Conservation (phyloP, 2,888 invertebrate species). For the Dynastes tityus region DNA sequence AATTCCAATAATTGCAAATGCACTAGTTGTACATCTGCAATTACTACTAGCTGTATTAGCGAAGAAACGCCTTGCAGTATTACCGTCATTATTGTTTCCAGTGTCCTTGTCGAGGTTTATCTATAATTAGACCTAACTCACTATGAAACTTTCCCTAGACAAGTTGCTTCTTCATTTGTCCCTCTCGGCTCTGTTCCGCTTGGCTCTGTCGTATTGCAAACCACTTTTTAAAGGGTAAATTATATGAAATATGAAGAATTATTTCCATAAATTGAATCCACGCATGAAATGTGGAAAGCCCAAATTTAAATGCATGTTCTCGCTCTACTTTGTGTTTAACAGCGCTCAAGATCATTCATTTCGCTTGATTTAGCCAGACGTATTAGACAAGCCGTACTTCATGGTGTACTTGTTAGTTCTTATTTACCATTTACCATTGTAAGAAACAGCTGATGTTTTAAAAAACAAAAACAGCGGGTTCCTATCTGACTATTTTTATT, state of each 20-base stretch:
- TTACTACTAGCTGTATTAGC: neutral
- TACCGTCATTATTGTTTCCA: slow-evolving; percentile 6
- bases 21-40: neutral
- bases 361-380: neutral
- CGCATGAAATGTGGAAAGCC: neutral
- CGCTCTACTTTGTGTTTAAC: neutral
- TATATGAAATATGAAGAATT: slow-evolving; percentile 7
- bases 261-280: slow-evolving; percentile 9
- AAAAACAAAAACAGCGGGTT: too few species aligned
- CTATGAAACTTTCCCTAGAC: slow-evolving; percentile 7
- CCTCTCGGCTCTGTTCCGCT: neutral
- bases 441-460: too few species aligned
- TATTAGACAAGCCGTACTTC: too few species aligned
- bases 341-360: neutral
- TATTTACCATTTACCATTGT: too few species aligned
- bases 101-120: slow-evolving; percentile 1
- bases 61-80: slow-evolving; percentile 54
- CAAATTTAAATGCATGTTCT: neutral
- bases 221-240: slow-evolving; percentile 17
- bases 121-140: slow-evolving; percentile 14
- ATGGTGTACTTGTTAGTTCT: too few species aligned
- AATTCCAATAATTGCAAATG: neutral
- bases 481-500: too few species aligned
- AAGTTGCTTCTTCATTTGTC: slow-evolving; percentile 16
- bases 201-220: neutral